These are phyloP conservation scores for Epizoanthus illoricatus DNA, from an alignment of 92 coral and sea anemone species.

Conservation along the genomic window DNA sequence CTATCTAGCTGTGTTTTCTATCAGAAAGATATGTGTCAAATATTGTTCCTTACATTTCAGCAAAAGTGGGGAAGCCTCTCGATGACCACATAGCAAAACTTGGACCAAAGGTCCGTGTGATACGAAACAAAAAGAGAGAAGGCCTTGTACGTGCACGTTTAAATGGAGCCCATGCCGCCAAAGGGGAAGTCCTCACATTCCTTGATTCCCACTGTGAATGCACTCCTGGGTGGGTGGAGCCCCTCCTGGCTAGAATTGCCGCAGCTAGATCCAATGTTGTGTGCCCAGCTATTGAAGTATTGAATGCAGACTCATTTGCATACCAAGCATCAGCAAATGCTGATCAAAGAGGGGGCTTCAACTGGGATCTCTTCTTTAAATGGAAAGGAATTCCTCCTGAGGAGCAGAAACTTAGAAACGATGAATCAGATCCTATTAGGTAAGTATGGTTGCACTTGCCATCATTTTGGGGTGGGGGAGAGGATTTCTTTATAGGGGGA, in stretches of 20 bases:
- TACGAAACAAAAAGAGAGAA: conserved; percentile 90
- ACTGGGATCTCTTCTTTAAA: conserved; percentile 98
- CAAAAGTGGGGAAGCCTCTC: conserved; percentile 81
- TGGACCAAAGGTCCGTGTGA: conserved; percentile 76
- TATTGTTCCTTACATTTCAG: conserved; percentile 41
- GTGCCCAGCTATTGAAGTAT: conserved; percentile 98
- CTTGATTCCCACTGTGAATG: conserved; percentile 98
- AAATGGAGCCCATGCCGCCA: conserved; percentile 84
- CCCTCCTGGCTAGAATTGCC: conserved; percentile 92
- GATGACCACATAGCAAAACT: conserved; percentile 78
- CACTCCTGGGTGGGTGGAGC: conserved; percentile 99
- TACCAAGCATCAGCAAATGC: conserved; percentile 96
- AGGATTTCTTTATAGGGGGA: no score
- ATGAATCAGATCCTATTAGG: conserved; percentile 94
- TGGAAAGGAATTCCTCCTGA: conserved; percentile 99
- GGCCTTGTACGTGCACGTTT: conserved; percentile 96
- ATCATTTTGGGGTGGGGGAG: no score
- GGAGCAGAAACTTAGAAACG: conserved; percentile 89
- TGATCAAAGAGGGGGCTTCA: conserved; percentile 96
- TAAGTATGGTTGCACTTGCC: conserved; percentile 13
- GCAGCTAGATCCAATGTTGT: conserved; percentile 81
- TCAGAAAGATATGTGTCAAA: no score
- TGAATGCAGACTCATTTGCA: conserved; percentile 97
- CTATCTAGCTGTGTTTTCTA: no score
- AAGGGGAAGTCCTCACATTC: conserved; percentile 92